Base-by-base conservation (phyloP, 2,888 invertebrate species). In the Linnaemya vulpina region DNA sequence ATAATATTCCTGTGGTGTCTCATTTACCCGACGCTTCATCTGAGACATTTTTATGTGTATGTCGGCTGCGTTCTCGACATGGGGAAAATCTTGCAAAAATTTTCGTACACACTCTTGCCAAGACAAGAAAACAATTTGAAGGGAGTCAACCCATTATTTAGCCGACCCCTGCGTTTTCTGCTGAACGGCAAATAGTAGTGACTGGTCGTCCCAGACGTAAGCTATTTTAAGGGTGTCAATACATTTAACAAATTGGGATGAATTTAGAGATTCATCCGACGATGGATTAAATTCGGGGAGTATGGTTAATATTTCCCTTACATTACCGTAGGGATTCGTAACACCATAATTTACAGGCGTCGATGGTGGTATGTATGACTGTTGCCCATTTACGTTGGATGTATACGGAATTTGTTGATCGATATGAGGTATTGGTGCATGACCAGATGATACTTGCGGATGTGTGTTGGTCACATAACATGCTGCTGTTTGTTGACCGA, bases 151-250 rank as follows among this genome's bases (percentile, higher is more conserved):
- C 83, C 82, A 76, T 15, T 71, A 71, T 38, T 73, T 83, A 7
- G 82, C 76, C 4, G 77, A 35, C 10, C 84, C 84, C 7, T 46
- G 15, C 70, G 77, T 63, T 63, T 80, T 86, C 25, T 85, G 83
- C n/a, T n/a, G n/a, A n/a, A n/a, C n/a, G n/a, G n/a, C n/a, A n/a
- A n/a, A n/a, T n/a, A n/a, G n/a, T n/a, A 85, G 20, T 0, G 63
- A 51, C 10, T 75, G 78, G 30, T 86, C 74, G 22, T 73, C 63
- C 85, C 83, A 86, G 8, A 20, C 15, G 49, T 85, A 87, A 3
- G 81, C 83, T 7, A n/a, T 20, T 13, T 75, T 87, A 8, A 83
- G 46, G 9, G 60, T 13, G 11, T 83, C 62, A 0, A 87, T 83
- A 38, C 51, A 17, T 40, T 25, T 68, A 4, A 62, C 15, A 35